Evolutionary conservation across 2,797 vertebrate genomes (phyloP).

Genomic region (Sitta carolinensis): DNA sequence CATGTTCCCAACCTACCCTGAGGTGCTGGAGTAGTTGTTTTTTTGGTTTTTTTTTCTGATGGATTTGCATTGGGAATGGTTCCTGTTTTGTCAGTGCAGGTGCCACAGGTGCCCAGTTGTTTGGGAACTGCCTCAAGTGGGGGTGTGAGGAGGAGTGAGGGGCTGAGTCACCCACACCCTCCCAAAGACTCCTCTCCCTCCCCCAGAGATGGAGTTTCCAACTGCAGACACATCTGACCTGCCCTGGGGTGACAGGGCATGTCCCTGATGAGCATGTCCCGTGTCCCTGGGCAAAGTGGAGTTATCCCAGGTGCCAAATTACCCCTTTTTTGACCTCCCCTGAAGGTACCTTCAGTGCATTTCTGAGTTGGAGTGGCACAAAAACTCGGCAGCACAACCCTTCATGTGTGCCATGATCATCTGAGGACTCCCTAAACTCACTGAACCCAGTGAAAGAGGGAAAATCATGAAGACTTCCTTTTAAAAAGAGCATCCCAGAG

Average conservation of each 20-base stretch:
- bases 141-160: background rate
- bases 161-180: background rate
- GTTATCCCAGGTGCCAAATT: too few relatives aligned
- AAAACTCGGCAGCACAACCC: background rate
- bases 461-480: accelerated
- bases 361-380: background rate
- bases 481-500: background rate
- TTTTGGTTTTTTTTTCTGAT: background rate
- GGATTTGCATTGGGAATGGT: background rate
- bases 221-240: background rate
- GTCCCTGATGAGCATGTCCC: background rate
- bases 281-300: background rate
- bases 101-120: background rate
- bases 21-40: accelerated
- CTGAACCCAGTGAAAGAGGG: background rate
- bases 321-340: too few relatives aligned
- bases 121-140: accelerated
- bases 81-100: background rate
- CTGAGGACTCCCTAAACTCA: background rate
- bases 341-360: background rate
- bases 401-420: accelerated
- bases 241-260: accelerated
- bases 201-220: background rate
- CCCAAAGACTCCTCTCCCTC: background rate
- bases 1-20: accelerated